phyloP scores from a whole-genome alignment of 2,888 invertebrate genomes.

The Melolontha melolontha region DNA sequence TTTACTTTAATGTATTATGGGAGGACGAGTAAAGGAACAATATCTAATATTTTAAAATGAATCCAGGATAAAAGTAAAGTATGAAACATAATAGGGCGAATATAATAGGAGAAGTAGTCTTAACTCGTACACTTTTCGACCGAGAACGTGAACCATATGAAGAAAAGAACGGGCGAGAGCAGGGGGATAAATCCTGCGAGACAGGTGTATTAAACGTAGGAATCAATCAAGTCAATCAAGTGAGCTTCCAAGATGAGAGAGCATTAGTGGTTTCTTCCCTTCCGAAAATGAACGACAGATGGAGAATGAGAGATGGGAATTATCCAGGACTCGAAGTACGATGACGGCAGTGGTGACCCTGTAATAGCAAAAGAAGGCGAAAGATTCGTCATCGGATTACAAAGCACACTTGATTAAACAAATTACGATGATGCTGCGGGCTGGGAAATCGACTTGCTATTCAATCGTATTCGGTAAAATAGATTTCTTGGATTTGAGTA shows the following conservation, averaged over 20 bases:
- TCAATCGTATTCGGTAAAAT: no score
- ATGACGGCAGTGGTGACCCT: slow-evolving; percentile 1
- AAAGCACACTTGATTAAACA: slow-evolving; percentile 6
- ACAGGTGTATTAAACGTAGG: slow-evolving; percentile 19
- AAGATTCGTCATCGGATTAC: slow-evolving; percentile 2
- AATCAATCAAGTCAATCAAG: slow-evolving; percentile 33
- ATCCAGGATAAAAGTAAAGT: no score
- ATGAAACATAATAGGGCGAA: no score
- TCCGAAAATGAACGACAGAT: no score
- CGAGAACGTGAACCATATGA: no score
- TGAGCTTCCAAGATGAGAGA: slow-evolving; percentile 8
- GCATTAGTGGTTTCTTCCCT: background rate
- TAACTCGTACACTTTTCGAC: no score
- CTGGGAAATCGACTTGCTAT: slow-evolving; percentile 1
- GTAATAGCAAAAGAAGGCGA: slow-evolving; percentile 9
- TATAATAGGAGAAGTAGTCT: no score
- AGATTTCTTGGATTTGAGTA: no score
- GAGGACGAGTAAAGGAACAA: no score
- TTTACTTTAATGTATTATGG: no score
- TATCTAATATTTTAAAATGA: no score
- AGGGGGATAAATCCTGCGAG: slow-evolving; percentile 15
- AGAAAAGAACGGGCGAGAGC: no score
- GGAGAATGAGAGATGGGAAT: background rate
- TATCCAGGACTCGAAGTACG: slow-evolving; percentile 3
- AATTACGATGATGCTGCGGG: slow-evolving; percentile 3